Evolutionary conservation across 2,888 invertebrate species (phyloP).

Genomic region (Nysson spinosus): DNA sequence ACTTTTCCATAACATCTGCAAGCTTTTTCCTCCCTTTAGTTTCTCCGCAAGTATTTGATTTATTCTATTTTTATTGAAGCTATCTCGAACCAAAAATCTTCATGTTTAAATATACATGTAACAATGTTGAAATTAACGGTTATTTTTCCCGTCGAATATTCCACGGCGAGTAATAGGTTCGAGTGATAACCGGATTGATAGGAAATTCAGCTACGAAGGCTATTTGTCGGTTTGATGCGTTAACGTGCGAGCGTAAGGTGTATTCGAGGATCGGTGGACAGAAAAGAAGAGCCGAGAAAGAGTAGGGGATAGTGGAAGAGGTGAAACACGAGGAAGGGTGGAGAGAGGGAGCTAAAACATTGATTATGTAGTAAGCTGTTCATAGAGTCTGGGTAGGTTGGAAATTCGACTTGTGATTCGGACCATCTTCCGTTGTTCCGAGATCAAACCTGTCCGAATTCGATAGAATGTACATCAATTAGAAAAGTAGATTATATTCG

Average conservation of each 20-base stretch:
- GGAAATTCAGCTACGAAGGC: neutral
- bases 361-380: conserved; percentile 59
- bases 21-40: no score
- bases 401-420: conserved; percentile 16
- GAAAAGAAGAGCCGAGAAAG: conserved; percentile 15
- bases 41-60: no score
- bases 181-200: no score
- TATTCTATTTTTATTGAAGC: no score
- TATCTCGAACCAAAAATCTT: no score
- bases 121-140: no score
- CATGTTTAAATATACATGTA: no score
- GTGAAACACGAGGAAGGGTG: conserved; percentile 28
- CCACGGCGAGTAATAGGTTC: no score
- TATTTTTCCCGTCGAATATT: no score
- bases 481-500: no score
- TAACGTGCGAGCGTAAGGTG: neutral
- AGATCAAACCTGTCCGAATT: conserved; percentile 1
- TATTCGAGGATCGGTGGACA: neutral
- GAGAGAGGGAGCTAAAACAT: conserved; percentile 58
- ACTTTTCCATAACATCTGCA: no score
- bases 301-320: conserved; percentile 15
- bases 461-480: neutral
- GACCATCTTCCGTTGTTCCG: conserved; percentile 21
- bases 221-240: neutral
- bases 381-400: conserved; percentile 7